Evolutionary conservation across 2,797 vertebrate species (phyloP), one percentile per base, ranked within the genome.

Genomic region (Adelosebastes latens): DNA sequence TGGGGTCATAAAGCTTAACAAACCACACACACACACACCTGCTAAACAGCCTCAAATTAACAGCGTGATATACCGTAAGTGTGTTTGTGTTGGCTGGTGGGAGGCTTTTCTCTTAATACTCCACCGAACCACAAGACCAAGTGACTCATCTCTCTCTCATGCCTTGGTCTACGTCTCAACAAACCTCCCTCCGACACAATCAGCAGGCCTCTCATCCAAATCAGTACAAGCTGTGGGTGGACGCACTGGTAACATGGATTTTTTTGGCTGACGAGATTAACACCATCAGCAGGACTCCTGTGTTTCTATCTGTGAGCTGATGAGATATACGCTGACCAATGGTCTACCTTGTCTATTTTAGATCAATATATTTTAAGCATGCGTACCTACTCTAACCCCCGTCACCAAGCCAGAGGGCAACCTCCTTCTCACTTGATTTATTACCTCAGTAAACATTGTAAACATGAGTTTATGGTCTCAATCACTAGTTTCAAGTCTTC

Each of bases 91-190:
- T 55, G 67, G 46, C 36, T 52, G 22, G 39, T 69, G 42, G 64
- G 79, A 83, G 82, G 61, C 55, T 60, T 52, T 58, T 64, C 12
- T 67, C 25, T 29, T 20, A 31, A 75, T 55, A 56, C 29, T 22
- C 9, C 66, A 81, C 63, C 42, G 2, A 78, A 39, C n/a, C 32
- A 53, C 11, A 72, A 74, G 32, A 67, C 10, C 14, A 14, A 53
- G 55, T 76, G 85, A 90, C 66, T 86, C 88, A 88, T 77, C 59
- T 31, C 32, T 70, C 69, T 8, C 70, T 63, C 63, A 53, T 16
- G 11, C 59, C 2, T n/a, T 36, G 22, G 67, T 83, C 79, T 36
- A 27, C 32, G 55, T 39, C 52, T 55, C 46, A 65, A 18, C 65
- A 73, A 70, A 61, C 27, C 49, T 18, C 39, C 25, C 62, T 22